Conservation (phyloP, 2,797 vertebrate genomes). For the Eidolon dupreanum region DNA sequence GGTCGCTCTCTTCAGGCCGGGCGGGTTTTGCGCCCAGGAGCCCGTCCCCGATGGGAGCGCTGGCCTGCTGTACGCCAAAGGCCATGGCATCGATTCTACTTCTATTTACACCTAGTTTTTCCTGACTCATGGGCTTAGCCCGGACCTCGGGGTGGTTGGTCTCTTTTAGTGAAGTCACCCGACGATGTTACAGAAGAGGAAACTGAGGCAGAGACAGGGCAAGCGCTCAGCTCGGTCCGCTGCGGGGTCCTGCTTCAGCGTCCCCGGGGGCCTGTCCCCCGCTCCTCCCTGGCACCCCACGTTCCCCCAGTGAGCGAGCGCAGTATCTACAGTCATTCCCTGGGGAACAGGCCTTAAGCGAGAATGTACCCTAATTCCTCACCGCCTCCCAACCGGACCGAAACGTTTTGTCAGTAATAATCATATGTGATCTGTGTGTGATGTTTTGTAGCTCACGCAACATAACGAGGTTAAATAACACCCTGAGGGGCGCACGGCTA, state of each 20-base stretch:
- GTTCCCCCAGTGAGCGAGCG: fast-evolving
- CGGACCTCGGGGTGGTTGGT: fast-evolving
- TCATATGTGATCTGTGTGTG: background rate
- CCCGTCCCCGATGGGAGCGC: no score
- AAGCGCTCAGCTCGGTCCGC: fast-evolving
- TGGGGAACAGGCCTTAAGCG: background rate
- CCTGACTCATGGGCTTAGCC: background rate
- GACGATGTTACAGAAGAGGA: background rate
- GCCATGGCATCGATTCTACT: background rate
- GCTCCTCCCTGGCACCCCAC: fast-evolving
- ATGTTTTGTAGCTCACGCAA: background rate
- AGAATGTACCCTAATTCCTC: background rate
- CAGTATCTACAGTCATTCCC: fast-evolving
- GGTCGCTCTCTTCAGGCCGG: fast-evolving
- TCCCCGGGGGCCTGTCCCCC: background rate
- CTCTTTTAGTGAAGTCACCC: background rate
- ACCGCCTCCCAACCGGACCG: background rate
- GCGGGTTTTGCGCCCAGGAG: background rate
- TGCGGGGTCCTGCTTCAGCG: fast-evolving
- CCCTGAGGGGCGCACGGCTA: no score
- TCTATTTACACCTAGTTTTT: background rate
- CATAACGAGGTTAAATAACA: background rate
- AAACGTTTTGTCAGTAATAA: background rate
- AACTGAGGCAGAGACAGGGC: no score
- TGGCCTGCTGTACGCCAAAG: background rate